Base-by-base conservation (phyloP, 2,113 vertebrate species). In the Periophthalmodon schlosseri region DNA sequence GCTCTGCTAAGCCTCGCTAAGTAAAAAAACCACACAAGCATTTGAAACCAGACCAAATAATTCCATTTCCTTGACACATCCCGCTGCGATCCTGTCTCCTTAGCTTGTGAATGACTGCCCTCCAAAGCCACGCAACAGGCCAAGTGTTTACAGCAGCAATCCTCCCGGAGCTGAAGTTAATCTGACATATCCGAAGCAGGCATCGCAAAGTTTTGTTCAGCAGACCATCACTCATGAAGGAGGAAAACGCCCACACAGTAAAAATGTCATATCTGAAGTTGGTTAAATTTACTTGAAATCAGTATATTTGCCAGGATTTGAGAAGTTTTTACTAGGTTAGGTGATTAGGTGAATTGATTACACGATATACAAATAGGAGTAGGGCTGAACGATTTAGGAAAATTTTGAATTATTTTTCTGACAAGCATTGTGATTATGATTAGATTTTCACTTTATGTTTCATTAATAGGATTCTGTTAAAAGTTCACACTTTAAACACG, bases 131-230 rank as follows among this genome's bases (percentile, higher is more conserved):
- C 79, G 84, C 84, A 83, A 86, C 88, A 87, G 72, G 52, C 52
- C 20, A 54, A 87, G 89, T 89, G 86, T 91, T 89, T 85, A 87
- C 82, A 84, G 83, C 85, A 74, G 73, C 87, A 90, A 91, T 91
- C 90, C 87, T 85, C 85, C 77, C 83, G 70, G 70, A 86, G 70
- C 86, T 91, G 89, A 88, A 90, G 90, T 90, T 93, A 92, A 93
- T 91, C 89, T 90, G 91, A 92, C 90, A 90, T 81, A 90, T 91
- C 88, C 88, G 79, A 80, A 86, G 83, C 78, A 83, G 81, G 79
- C 80, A 83, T 87, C 88, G 83, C 13, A 66, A 75, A 89, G 85
- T 87, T 89, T 85, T 80, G 60, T 81, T 88, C 90, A 88, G 87
- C 84, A 87, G 84, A 90, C 84, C 89, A 85, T 79, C 63, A 84